Evolutionary conservation across 2,113 vertebrate genomes (phyloP).

Genomic region (Phycodurus eques): DNA sequence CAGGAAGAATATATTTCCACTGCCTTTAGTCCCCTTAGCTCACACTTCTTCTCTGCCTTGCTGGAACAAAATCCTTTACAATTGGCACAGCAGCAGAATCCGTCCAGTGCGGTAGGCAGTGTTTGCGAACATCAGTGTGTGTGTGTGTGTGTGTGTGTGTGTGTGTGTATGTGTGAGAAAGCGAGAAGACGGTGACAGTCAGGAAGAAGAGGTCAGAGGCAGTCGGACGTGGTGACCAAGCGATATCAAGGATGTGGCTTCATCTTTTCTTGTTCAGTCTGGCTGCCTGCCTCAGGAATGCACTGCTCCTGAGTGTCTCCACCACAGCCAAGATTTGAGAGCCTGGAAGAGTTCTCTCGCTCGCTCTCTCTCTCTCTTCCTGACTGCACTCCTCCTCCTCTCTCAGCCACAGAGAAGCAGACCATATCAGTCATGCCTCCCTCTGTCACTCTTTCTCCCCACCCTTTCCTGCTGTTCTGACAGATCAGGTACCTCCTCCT

Average conservation of each 20-base stretch:
- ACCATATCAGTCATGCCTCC: constrained; percentile 51
- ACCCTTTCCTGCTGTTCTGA: constrained; percentile 57
- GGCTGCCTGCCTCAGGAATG: constrained; percentile 66
- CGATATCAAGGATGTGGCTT: constrained; percentile 37
- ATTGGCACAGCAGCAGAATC: constrained; percentile 39
- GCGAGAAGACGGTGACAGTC: constrained; percentile 4
- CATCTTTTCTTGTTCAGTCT: constrained; percentile 25
- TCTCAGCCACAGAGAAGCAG: constrained; percentile 63
- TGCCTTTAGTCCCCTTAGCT: constrained; percentile 22
- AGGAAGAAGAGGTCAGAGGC: constrained; percentile 50
- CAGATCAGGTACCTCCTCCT: constrained; percentile 58
- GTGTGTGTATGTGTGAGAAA: background rate
- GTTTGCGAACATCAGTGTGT: constrained; percentile 8
- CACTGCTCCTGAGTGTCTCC: constrained; percentile 64
- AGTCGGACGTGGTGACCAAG: constrained; percentile 22
- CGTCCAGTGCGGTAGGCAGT: constrained; percentile 33
- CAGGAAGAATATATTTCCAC: constrained; percentile 21
- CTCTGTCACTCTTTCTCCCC: constrained; percentile 36
- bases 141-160: background rate
- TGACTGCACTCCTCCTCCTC: constrained; percentile 48
- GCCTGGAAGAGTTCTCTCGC: constrained; percentile 42
- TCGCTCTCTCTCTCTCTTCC: constrained; percentile 20
- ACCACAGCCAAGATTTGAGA: constrained; percentile 54
- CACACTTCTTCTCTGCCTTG: constrained; percentile 17
- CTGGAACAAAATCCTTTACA: constrained; percentile 45